Percentiles rank a stretch among this genome's conserved stretches.
phyloP scores from a whole-genome alignment of 2,113 vertebrate genomes.

The Sturnus vulgaris region DNA sequence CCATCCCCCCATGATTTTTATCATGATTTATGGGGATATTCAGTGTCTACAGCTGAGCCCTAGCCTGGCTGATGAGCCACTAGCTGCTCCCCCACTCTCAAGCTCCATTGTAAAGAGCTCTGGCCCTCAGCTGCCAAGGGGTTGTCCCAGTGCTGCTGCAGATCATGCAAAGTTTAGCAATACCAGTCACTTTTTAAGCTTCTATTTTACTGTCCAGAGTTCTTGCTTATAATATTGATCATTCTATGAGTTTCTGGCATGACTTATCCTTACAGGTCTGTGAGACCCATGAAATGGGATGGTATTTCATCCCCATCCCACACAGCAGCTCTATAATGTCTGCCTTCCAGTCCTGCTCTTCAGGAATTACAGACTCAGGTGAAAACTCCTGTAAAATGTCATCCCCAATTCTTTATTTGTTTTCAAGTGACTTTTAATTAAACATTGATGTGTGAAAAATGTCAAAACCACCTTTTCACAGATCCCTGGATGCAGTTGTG shows the following conservation, averaged over 20 bases:
- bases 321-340: not conserved
- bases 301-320: not conserved
- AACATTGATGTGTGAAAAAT: conserved; percentile 22
- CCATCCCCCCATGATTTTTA: too few species aligned
- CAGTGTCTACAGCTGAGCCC: too few species aligned
- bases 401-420: conserved; percentile 16
- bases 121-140: too few species aligned
- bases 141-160: too few species aligned
- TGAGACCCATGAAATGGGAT: not conserved
- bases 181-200: not conserved
- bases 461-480: not conserved
- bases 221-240: not conserved
- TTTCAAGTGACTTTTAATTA: conserved; percentile 53
- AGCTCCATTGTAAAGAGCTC: too few species aligned
- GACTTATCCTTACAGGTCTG: conserved; percentile 9
- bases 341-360: not conserved
- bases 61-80: too few species aligned
- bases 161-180: not conserved
- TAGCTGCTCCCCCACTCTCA: too few species aligned
- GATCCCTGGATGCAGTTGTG: not conserved
- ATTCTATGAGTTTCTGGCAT: not conserved
- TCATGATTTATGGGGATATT: too few species aligned
- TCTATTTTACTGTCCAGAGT: not conserved
- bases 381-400: conserved; percentile 20
- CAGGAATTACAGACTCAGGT: not conserved